phyloP scores from a whole-genome alignment of 1,140 invertebrate species.

The Phocides pigmalion region DNA sequence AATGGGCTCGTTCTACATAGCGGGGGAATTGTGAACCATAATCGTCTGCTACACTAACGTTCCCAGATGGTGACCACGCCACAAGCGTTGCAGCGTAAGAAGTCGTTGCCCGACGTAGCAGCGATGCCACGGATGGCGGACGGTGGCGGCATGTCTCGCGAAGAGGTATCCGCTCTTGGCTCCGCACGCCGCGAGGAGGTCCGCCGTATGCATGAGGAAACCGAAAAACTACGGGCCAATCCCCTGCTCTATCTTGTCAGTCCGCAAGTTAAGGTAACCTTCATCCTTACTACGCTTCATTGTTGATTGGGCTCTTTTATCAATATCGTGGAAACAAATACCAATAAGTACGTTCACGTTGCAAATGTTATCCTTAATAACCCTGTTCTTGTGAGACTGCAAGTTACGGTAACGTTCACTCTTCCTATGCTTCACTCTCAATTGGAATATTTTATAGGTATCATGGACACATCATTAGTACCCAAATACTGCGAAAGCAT shows the following conservation, averaged over 20 bases:
- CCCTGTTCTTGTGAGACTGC: too few species aligned
- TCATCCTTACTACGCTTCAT: not conserved
- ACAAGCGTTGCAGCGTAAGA: slow-evolving; percentile 93
- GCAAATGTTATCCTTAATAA: too few species aligned
- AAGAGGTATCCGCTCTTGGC: slow-evolving; percentile 97
- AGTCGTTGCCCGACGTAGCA: slow-evolving; percentile 97
- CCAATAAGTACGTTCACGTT: too few species aligned
- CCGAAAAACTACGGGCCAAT: slow-evolving; percentile 95
- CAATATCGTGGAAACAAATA: too few species aligned
- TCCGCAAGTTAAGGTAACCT: slow-evolving; percentile 96
- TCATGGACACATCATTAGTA: too few species aligned
- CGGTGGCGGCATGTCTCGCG: slow-evolving; percentile 93
- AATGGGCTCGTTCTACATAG: too few species aligned
- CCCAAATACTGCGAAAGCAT: too few species aligned
- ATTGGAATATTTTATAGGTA: too few species aligned
- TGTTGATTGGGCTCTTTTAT: too few species aligned
- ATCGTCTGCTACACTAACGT: not conserved
- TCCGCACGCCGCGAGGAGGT: slow-evolving; percentile 97
- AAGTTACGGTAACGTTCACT: too few species aligned
- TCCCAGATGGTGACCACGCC: slow-evolving; percentile 88
- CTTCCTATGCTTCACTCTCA: too few species aligned
- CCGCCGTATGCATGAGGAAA: slow-evolving; percentile 94
- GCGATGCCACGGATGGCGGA: slow-evolving; percentile 90
- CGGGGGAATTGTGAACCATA: not conserved
- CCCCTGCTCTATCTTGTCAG: slow-evolving; percentile 97